phyloP scores from a whole-genome alignment of 2,888 invertebrate species.

The Cremastinae sp. region DNA sequence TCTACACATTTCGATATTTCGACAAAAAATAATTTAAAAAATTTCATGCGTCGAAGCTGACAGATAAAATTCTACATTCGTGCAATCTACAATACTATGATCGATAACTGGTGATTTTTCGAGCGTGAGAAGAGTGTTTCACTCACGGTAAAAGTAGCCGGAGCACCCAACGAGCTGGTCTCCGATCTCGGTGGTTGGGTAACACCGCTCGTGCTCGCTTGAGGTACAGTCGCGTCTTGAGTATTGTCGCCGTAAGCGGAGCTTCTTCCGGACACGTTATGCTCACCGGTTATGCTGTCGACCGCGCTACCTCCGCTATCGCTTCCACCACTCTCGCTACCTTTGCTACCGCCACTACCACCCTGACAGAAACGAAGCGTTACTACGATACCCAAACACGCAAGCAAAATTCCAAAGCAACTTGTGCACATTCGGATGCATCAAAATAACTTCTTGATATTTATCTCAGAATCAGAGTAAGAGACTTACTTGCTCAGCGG shows the following conservation, averaged over 20 bases:
- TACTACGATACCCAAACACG: slow-evolving; percentile 57
- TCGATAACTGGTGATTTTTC: no score
- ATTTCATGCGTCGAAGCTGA: background rate
- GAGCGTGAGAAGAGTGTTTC: background rate
- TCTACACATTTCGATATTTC: background rate
- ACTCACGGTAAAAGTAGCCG: slow-evolving; percentile 80
- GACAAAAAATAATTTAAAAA: slow-evolving; percentile 19
- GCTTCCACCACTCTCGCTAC: slow-evolving; percentile 84
- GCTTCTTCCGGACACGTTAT: slow-evolving; percentile 93
- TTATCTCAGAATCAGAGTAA: background rate
- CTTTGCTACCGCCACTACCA: slow-evolving; percentile 82
- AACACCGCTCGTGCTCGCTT: slow-evolving; percentile 73
- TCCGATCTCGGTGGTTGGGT: slow-evolving; percentile 82
- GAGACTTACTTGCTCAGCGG: slow-evolving; percentile 85
- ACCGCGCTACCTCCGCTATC: slow-evolving; percentile 96
- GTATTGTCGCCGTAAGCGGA: slow-evolving; percentile 92
- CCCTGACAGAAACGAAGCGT: slow-evolving; percentile 69
- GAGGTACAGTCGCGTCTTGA: slow-evolving; percentile 80
- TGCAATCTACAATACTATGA: background rate
- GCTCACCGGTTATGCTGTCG: slow-evolving; percentile 94
- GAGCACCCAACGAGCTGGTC: slow-evolving; percentile 82
- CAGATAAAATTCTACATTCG: background rate
- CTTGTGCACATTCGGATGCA: slow-evolving; percentile 26
- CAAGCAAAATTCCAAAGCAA: slow-evolving; percentile 14
- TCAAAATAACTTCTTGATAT: background rate